Evolutionary conservation across 2,113 vertebrate species (phyloP), one percentile per base, ranked within the genome.

Genomic region (Crotophaga sulcirostris): DNA sequence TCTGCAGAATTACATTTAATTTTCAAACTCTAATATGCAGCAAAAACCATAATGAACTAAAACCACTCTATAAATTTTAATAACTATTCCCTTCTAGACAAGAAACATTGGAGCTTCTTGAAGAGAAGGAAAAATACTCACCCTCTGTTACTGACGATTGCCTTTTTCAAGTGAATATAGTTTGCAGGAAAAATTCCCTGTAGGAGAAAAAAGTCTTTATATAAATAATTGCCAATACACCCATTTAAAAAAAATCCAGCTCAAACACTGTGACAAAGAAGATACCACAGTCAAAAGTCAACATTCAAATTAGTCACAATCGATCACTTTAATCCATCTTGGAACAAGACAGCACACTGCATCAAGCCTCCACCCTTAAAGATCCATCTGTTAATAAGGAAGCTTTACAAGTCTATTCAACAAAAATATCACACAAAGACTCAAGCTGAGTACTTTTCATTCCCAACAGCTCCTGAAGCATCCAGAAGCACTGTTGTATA

Each of bases 171-270:
- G 90, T 98, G 98, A 96, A 98, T 97, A 36, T 98, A 98, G 93
- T 98, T 98, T 45, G 96, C 98, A 93, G 98, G 98, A 97, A 98
- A 98, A 86, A 98, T 98, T 38, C 98, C 98, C 98, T 98, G 88
- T 40, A 97, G 97, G 54, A 97, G 24, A 74, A 96, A 84, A 77
- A 55, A 88, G 20, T 63, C n/a, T 28, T 7, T 19, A 59, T 86
- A 66, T 11, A 88, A 70, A 29, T 59, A 86, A 84, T 5, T 76
- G 33, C 6, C 29, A 66, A 40, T 10, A 44, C 6, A 68, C 1
- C 9, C 34, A 63, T 40, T 36, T 21, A 45, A 49, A 63, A 25
- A 47, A 49, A 49, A 24, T 7, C 25, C 51, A 23, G 4, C 2
- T 8, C 29, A 25, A 72, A 66, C 16, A 24, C 19, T 29, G 16